Percentiles rank a stretch among this genome's conserved stretches.
These are phyloP conservation scores for Camarhynchus parvulus DNA, from an alignment of 2,113 vertebrate genomes.

Conservation along the genomic window DNA sequence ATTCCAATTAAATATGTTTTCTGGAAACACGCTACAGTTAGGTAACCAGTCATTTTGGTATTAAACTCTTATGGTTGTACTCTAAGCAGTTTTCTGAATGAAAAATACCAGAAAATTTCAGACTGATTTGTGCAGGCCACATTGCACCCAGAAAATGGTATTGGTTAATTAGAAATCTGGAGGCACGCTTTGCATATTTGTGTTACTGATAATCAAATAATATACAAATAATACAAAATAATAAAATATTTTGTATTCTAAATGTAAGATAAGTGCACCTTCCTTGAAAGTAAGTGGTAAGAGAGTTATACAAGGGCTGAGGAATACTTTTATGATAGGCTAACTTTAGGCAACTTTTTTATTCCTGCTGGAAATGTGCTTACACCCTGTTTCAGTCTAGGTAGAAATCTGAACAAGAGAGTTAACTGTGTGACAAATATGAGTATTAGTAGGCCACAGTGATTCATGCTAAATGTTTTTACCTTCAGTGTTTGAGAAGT, in stretches of 20 bases:
- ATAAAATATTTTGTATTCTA: not conserved
- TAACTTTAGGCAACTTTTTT: not conserved
- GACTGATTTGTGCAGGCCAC: not conserved
- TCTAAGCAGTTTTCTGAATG: not conserved
- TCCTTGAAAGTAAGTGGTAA: not conserved
- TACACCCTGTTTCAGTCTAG: not conserved
- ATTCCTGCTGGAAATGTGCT: not conserved
- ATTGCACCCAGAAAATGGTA: not conserved
- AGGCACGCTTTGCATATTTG: not conserved
- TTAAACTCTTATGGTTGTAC: not conserved
- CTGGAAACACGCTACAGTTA: not conserved
- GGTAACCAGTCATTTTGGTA: not conserved
- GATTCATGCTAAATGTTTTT: not conserved
- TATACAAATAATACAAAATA: not conserved
- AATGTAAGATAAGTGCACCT: not conserved
- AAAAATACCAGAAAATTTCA: not conserved
- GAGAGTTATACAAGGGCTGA: not conserved
- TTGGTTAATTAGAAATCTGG: not conserved
- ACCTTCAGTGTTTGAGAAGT: not conserved
- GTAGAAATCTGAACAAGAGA: not conserved
- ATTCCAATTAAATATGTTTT: not conserved
- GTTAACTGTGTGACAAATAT: not conserved
- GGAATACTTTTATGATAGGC: not conserved
- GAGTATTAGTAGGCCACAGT: not conserved
- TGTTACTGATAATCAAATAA: not conserved